Conservation (phyloP, 2,888 invertebrate genomes). For the Hyposoter dolosus region DNA sequence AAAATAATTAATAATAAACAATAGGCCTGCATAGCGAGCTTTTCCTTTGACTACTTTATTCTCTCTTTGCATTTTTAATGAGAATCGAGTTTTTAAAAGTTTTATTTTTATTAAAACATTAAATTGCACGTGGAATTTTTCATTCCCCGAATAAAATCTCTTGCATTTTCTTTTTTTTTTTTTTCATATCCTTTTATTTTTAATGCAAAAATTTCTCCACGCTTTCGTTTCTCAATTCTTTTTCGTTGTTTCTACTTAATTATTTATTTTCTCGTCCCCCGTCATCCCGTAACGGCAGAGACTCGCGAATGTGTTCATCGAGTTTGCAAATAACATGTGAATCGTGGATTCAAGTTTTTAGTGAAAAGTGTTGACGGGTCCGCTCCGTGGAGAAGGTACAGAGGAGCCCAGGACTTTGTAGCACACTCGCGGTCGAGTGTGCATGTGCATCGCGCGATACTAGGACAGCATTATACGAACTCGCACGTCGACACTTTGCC, state of each 20-base stretch:
- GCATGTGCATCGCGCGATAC: constrained; percentile 51
- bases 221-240: not conserved
- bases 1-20: constrained; percentile 11
- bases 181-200: not conserved
- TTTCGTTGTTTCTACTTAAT: not conserved
- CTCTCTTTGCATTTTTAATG: not conserved
- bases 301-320: not conserved
- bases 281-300: not conserved
- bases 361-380: constrained; percentile 4
- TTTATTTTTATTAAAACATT: not conserved
- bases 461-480: constrained; percentile 52
- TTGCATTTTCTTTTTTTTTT: not conserved
- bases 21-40: not conserved
- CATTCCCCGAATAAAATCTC: not conserved
- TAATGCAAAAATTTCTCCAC: no score
- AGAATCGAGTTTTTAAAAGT: not conserved
- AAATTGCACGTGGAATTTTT: not conserved
- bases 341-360: not conserved
- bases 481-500: constrained; percentile 62
- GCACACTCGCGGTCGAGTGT: constrained; percentile 48
- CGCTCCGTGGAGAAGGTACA: not conserved
- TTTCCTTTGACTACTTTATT: not conserved
- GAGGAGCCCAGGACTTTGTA: constrained; percentile 9
- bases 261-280: not conserved
- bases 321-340: not conserved